phyloP scores from a whole-genome alignment of 2,113 vertebrate genomes.

The Deroptyus accipitrinus region DNA sequence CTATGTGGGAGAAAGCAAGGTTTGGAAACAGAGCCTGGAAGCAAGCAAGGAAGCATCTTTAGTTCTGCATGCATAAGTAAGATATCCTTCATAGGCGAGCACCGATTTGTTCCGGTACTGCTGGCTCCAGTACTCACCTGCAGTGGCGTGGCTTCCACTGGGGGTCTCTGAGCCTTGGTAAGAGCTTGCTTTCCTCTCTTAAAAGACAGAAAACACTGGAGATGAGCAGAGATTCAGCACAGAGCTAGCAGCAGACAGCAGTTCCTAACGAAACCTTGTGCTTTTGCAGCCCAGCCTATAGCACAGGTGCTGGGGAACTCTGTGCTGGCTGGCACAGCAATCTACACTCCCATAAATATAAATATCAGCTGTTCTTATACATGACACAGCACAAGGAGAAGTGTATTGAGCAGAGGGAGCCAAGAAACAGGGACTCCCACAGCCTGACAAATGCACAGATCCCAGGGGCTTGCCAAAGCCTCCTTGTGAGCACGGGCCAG shows the following conservation, averaged over 20 bases:
- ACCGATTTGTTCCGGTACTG: neutral
- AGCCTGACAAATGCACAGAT: constrained; percentile 11
- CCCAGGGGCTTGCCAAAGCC: neutral
- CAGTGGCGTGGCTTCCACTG: neutral
- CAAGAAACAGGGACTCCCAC: constrained; percentile 28
- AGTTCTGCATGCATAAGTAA: neutral
- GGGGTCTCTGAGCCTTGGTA: constrained; percentile 50
- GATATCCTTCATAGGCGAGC: neutral
- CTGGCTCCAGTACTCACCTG: constrained; percentile 40
- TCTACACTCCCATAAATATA: constrained; percentile 39
- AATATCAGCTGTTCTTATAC: constrained; percentile 60
- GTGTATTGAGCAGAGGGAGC: neutral
- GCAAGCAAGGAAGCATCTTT: neutral
- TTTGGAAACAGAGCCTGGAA: neutral
- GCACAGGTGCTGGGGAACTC: constrained; percentile 45
- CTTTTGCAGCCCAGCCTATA: constrained; percentile 57
- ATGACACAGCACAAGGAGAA: neutral
- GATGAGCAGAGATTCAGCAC: neutral
- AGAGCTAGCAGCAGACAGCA: constrained; percentile 19
- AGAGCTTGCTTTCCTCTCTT: constrained; percentile 40
- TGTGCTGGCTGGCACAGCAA: constrained; percentile 40
- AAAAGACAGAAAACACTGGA: neutral
- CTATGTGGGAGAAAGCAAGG: neutral
- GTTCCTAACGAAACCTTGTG: constrained; percentile 25
- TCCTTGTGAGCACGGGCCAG: neutral